Evolutionary conservation across 2,113 vertebrate genomes (phyloP), one percentile per base, ranked within the genome.

Genomic region (Platysteira castanea): DNA sequence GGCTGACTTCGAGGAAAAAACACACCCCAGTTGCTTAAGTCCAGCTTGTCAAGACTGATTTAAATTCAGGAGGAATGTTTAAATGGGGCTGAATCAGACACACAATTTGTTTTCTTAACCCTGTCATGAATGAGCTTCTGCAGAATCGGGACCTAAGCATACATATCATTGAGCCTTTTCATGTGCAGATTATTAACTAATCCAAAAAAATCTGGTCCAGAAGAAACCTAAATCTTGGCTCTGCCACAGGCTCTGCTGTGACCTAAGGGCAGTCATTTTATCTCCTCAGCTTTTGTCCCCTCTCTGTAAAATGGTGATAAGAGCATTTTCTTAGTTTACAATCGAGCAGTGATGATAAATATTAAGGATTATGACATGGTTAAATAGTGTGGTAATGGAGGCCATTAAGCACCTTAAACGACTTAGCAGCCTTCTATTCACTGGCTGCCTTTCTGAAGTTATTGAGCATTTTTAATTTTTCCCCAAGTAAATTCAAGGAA

Each of bases 251-350:
- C 54, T 90, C 10, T 69, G 16, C 50, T 77, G 14, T 65, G 71
- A 89, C 79, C 68, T 59, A 27, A 81, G 39, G 82, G 67, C 75
- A 88, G 27, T 63, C 16, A 35, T 71, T 93, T 91, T 68, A 87
- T 89, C 68, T 86, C 63, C 26, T 80, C 50, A 73, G 37, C 49
- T 89, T 96, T 88, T 89, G 59, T 90, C 31, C 4, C 21, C 12
- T 81, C 27, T 93, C 86, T 96, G 94, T 92, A 74, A 95, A 95
- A 93, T 63, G 39, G 16, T 86, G 86, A 93, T 89, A 95, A 92
- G 79, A 89, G 80, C 22, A 70, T 93, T 84, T 95, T 90, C 79
- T 95, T 90, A 81, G 56, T 23, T 93, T 73, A 57, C 28, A 77
- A 19, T 84, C 47, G 37, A 70, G 47, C 64, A 70, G 50, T 54